phyloP scores from a whole-genome alignment of 2,113 vertebrate species.

The Leptodactylus fuscus region DNA sequence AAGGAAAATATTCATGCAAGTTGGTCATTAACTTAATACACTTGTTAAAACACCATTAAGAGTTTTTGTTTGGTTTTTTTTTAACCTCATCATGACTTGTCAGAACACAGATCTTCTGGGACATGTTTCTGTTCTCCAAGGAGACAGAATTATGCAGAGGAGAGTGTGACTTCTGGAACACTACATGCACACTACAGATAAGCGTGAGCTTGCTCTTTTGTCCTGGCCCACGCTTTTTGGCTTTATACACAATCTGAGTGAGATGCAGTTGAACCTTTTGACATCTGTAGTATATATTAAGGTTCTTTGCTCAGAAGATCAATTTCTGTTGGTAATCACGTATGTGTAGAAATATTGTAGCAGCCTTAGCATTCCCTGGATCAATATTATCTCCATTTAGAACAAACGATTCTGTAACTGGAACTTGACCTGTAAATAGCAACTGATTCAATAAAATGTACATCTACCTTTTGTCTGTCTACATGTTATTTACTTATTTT shows the following conservation, averaged over 20 bases:
- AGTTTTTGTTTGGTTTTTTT: not conserved
- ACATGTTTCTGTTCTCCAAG: not conserved
- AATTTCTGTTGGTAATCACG: not conserved
- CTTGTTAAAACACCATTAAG: not conserved
- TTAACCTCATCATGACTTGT: not conserved
- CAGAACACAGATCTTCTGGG: not conserved
- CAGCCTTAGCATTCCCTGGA: slow-evolving; percentile 72
- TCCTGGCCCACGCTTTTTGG: not conserved
- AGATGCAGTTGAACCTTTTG: not conserved
- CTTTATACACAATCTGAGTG: not conserved
- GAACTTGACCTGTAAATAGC: slow-evolving; percentile 85
- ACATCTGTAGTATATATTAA: not conserved
- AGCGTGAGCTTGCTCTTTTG: not conserved
- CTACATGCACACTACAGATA: not conserved
- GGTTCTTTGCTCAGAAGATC: not conserved
- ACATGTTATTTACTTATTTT: not conserved
- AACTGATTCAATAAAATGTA: slow-evolving; percentile 80
- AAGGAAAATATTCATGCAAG: slow-evolving; percentile 1
- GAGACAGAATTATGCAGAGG: not conserved
- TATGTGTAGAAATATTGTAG: slow-evolving; percentile 68
- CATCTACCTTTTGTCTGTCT: not conserved
- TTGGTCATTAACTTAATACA: not conserved
- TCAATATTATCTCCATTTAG: slow-evolving; percentile 75
- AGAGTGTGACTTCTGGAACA: not conserved
- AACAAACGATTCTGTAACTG: slow-evolving; percentile 74